Evolutionary conservation across 2,113 vertebrate genomes (phyloP).

Genomic region (Pseudois nayaur): DNA sequence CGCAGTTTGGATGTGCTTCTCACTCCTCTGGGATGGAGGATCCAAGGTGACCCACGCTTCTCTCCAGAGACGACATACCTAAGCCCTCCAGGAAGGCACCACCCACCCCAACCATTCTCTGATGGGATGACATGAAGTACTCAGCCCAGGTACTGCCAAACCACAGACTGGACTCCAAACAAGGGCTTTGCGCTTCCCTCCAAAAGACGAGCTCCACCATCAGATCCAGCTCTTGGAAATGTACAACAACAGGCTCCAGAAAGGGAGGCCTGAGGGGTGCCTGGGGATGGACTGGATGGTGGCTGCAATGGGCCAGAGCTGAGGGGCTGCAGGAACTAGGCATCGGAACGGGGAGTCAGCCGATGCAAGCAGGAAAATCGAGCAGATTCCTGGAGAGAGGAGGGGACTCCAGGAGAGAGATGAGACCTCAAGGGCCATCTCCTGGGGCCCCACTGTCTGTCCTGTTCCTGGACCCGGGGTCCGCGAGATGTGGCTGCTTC

Average conservation of each 20-base stretch:
- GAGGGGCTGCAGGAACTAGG: accelerated
- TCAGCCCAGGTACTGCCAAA: background rate
- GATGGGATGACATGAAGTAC: background rate
- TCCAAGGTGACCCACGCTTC: background rate
- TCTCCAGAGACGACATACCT: accelerated
- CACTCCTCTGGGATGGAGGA: background rate
- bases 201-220: background rate
- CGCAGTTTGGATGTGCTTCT: background rate
- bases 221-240: background rate
- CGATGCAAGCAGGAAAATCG: background rate
- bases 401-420: background rate
- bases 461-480: background rate
- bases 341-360: accelerated
- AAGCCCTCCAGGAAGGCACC: accelerated
- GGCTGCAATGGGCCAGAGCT: background rate
- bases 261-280: background rate
- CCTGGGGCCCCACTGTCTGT: too few species aligned
- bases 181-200: background rate
- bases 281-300: accelerated
- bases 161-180: background rate
- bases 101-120: background rate
- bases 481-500: background rate
- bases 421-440: background rate
- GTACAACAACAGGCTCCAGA: background rate
- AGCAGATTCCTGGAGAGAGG: background rate